Percentiles rank a stretch among this genome's conserved stretches.
Conservation (phyloP, 2,888 invertebrate species). For the Lypha dubia region DNA sequence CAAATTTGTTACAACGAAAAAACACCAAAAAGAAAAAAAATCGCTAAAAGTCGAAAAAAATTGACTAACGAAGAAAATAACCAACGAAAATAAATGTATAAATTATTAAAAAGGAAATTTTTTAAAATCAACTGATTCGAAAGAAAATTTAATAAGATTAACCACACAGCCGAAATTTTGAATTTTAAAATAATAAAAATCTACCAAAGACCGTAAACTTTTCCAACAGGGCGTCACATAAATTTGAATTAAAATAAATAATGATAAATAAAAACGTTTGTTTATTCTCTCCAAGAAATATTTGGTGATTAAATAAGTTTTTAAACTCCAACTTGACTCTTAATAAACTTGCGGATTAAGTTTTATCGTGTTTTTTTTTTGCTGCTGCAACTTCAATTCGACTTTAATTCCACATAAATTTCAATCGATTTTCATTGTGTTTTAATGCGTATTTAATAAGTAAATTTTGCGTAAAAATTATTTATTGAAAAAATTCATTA, state of each 20-base stretch:
- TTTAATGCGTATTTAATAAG: not conserved
- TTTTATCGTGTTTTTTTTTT: not conserved
- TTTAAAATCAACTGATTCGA: too few relatives aligned
- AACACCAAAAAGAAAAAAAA: too few relatives aligned
- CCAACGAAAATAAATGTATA: too few relatives aligned
- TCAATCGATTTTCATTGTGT: conserved; percentile 48
- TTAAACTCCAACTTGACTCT: conserved; percentile 1
- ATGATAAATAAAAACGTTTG: not conserved
- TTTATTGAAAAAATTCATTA: conserved; percentile 54
- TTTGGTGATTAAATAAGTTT: not conserved
- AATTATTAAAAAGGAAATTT: too few relatives aligned
- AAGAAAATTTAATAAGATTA: too few relatives aligned
- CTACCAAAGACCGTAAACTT: not conserved
- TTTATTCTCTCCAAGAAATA: not conserved
- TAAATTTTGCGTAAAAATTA: conserved; percentile 14
- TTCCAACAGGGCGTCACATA: not conserved
- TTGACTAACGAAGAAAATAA: too few relatives aligned
- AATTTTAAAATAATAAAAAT: too few relatives aligned
- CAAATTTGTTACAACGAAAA: too few relatives aligned
- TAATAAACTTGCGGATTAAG: not conserved
- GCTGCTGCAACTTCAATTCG: not conserved
- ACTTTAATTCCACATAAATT: conserved; percentile 6
- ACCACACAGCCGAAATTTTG: too few relatives aligned
- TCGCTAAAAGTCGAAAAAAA: too few relatives aligned
- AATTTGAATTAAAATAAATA: conserved; percentile 1